phyloP scores from a whole-genome alignment of 2,797 vertebrate genomes.

The Cuniculus paca region DNA sequence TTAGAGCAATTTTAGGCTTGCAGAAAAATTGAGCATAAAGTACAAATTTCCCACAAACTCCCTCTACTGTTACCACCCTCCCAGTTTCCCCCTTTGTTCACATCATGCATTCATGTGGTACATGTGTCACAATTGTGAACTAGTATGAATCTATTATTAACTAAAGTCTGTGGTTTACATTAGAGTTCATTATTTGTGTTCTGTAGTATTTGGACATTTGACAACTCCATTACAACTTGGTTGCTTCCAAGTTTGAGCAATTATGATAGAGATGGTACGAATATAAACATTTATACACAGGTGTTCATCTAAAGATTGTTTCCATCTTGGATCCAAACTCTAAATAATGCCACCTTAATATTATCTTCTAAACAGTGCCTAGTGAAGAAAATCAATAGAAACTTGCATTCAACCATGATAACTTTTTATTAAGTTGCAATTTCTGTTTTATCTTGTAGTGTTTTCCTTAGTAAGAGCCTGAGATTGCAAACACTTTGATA shows the following conservation, averaged over 20 bases:
- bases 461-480: constrained; percentile 33
- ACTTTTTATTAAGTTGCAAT: constrained; percentile 22
- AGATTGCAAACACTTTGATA: not conserved
- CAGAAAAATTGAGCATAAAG: not conserved
- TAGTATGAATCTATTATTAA: not conserved
- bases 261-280: not conserved
- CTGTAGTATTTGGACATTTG: not conserved
- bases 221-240: not conserved
- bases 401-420: constrained; percentile 3
- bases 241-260: not conserved
- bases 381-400: constrained; percentile 21
- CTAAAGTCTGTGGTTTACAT: not conserved
- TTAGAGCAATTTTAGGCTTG: not conserved
- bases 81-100: not conserved
- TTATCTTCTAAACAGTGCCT: constrained; percentile 12
- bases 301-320: not conserved
- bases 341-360: constrained; percentile 25
- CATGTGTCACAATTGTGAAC: not conserved
- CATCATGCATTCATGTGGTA: not conserved
- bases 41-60: not conserved
- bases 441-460: constrained; percentile 19
- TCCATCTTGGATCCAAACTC: not conserved
- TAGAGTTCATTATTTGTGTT: not conserved
- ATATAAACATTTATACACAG: not conserved
- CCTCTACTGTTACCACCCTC: not conserved